A percentile compares a stretch with the other conserved stretches of the same genome.
Evolutionary conservation across 2,888 invertebrate genomes (phyloP).

Genomic region (Orgyia antiqua): DNA sequence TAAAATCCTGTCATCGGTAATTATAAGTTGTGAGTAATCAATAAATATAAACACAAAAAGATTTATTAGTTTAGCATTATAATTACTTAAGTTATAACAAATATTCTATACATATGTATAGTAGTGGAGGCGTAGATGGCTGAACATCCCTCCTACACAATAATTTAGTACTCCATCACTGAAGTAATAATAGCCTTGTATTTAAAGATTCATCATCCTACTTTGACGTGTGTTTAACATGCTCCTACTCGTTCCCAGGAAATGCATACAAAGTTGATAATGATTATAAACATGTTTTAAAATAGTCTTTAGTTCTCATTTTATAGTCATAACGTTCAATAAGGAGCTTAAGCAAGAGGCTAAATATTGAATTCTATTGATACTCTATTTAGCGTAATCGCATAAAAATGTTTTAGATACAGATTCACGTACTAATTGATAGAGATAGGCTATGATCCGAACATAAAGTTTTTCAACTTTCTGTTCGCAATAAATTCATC

Average conservation of each 20-base stretch:
- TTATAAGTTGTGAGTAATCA: too few relatives aligned
- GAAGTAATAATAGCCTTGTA: slow-evolving; percentile 21
- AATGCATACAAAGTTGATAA: slow-evolving; percentile 10
- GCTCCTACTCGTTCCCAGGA: slow-evolving; percentile 14
- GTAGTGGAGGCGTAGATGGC: slow-evolving; percentile 18
- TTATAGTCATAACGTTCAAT: slow-evolving; percentile 2
- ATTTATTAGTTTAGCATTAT: too few relatives aligned
- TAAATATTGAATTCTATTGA: too few relatives aligned
- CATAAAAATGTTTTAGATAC: too few relatives aligned
- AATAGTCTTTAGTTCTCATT: slow-evolving; percentile 7
- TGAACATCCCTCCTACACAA: slow-evolving; percentile 21
- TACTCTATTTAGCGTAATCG: too few relatives aligned
- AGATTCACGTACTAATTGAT: too few relatives aligned
- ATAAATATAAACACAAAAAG: too few relatives aligned
- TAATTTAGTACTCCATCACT: slow-evolving; percentile 10
- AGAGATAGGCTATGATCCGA: too few relatives aligned
- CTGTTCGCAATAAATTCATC: too few relatives aligned
- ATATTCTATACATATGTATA: slow-evolving; percentile 16
- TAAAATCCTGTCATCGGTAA: too few relatives aligned
- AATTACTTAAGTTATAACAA: too few relatives aligned
- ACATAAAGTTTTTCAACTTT: too few relatives aligned
- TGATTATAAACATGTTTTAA: slow-evolving; percentile 8
- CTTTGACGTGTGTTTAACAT: slow-evolving; percentile 8
- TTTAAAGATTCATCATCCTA: slow-evolving; percentile 17
- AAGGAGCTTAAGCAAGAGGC: neutral